A percentile compares a stretch with the other conserved stretches of the same genome.
phyloP scores from a whole-genome alignment of 1,140 invertebrate species.

The Gryllus bimaculatus region DNA sequence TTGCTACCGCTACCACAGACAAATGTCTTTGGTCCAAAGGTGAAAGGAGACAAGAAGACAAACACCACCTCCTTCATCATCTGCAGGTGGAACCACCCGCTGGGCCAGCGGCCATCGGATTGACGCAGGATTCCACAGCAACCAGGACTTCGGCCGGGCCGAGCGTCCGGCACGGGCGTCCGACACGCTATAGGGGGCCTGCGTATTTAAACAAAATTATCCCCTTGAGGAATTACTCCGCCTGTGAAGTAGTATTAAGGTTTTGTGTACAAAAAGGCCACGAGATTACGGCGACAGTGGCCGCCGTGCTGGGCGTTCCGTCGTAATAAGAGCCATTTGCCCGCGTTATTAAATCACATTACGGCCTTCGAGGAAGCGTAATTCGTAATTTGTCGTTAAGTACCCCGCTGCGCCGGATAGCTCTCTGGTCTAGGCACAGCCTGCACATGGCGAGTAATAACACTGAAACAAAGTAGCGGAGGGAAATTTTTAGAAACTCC shows the following conservation, averaged over 20 bases:
- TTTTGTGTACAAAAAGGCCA: not conserved
- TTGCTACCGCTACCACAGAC: too few species aligned
- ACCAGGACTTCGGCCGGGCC: too few species aligned
- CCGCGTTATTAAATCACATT: not conserved
- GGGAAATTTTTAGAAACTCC: too few species aligned
- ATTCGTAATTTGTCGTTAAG: not conserved
- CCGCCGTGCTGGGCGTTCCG: not conserved
- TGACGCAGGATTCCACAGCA: not conserved
- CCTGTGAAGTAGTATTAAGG: not conserved
- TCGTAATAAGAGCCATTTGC: not conserved
- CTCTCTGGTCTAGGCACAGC: too few species aligned
- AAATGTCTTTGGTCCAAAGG: too few species aligned
- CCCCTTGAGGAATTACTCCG: not conserved
- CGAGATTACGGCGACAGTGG: not conserved
- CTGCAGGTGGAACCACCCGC: not conserved
- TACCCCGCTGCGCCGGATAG: not conserved
- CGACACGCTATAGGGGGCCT: not conserved
- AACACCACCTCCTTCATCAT: not conserved
- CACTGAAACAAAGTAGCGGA: too few species aligned
- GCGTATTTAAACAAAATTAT: not conserved
- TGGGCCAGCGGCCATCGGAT: not conserved
- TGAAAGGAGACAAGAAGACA: not conserved
- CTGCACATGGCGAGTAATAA: too few species aligned
- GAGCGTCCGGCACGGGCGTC: not conserved
- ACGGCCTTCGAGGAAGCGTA: not conserved